phyloP scores from a whole-genome alignment of 1,140 invertebrate genomes.

The Rhyzopertha dominica region DNA sequence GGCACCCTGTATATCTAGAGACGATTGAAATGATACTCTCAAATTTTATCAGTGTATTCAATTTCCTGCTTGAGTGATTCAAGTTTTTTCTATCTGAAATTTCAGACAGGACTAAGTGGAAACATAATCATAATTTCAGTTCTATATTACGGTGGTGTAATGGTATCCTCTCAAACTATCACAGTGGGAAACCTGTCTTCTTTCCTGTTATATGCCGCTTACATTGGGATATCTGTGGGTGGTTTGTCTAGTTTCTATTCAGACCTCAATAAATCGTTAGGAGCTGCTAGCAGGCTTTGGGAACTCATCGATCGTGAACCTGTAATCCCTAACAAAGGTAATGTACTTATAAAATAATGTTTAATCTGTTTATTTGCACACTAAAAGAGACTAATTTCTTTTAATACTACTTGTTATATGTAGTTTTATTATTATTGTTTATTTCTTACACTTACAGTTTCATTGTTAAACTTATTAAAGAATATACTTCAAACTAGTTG shows the following conservation, averaged over 20 bases:
- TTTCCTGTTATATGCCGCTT: constrained; percentile 89
- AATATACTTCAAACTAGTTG: too few relatives aligned
- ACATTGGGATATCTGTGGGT: constrained; percentile 83
- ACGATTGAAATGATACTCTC: too few relatives aligned
- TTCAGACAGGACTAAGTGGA: constrained; percentile 85
- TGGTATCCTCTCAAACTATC: constrained; percentile 77
- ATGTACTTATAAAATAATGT: constrained; percentile 37
- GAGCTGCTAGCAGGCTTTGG: constrained; percentile 83
- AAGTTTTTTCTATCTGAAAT: too few relatives aligned
- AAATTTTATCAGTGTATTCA: too few relatives aligned
- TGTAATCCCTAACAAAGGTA: constrained; percentile 62
- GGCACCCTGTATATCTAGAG: too few relatives aligned
- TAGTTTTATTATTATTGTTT: too few relatives aligned
- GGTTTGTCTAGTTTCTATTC: constrained; percentile 87
- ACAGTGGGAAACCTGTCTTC: constrained; percentile 87
- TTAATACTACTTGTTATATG: too few relatives aligned
- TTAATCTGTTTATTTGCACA: too few relatives aligned
- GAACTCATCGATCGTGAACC: constrained; percentile 81
- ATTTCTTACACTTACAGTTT: too few relatives aligned
- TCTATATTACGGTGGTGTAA: constrained; percentile 86
- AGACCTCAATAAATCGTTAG: constrained; percentile 88
- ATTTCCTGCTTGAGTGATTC: too few relatives aligned
- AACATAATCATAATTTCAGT: constrained; percentile 89
- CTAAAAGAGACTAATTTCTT: constrained; percentile 20
- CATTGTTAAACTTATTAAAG: too few relatives aligned